Evolutionary conservation across 1,140 invertebrate genomes (phyloP).

Genomic region (Drosophila ananassae): DNA sequence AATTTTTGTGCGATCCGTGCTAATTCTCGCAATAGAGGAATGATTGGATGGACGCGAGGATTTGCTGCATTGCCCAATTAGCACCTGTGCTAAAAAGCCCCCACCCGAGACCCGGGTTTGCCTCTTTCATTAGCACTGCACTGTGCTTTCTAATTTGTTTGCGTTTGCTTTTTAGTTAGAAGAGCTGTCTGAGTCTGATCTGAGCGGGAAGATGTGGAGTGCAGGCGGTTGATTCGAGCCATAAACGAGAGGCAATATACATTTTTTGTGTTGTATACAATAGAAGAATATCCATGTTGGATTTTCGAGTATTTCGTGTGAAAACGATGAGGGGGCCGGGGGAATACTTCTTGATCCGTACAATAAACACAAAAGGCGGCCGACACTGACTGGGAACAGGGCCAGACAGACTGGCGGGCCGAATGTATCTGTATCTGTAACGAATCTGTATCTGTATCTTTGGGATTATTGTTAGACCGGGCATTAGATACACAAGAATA

Average conservation of each 20-base stretch:
- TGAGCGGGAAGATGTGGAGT: neutral
- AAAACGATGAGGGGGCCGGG: constrained; percentile 20
- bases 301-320: constrained; percentile 59
- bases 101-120: constrained; percentile 31
- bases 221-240: constrained; percentile 12
- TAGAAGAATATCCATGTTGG: constrained; percentile 55
- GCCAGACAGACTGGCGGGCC: constrained; percentile 69
- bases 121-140: constrained; percentile 45
- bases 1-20: constrained; percentile 56
- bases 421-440: constrained; percentile 62
- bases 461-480: constrained; percentile 44
- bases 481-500: constrained; percentile 57
- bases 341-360: constrained; percentile 18
- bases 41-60: constrained; percentile 34
- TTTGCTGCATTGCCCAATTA: constrained; percentile 56
- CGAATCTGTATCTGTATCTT: constrained; percentile 62
- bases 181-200: constrained; percentile 2
- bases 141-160: constrained; percentile 39
- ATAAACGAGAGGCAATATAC: constrained; percentile 15
- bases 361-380: constrained; percentile 39
- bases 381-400: constrained; percentile 49
- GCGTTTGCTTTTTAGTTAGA: constrained; percentile 38
- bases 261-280: constrained; percentile 45
- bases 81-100: constrained; percentile 56
- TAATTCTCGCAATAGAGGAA: constrained; percentile 34